Conservation (phyloP, 1,140 invertebrate species). For the Hetaerina americana region DNA sequence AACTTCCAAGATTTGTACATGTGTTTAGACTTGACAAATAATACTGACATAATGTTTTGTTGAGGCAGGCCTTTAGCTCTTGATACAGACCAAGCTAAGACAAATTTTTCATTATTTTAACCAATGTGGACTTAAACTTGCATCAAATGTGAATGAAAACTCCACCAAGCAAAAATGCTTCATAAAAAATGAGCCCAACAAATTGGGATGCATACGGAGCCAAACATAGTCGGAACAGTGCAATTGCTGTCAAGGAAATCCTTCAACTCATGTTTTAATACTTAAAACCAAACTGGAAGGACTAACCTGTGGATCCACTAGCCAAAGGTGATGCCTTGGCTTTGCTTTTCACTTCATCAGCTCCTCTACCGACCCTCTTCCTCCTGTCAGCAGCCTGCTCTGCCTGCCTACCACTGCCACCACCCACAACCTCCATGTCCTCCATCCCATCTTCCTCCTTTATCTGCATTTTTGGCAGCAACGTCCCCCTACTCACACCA, state of each 20-base stretch:
- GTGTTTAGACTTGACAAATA: too few relatives aligned
- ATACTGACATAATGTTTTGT: too few relatives aligned
- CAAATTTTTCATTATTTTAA: too few relatives aligned
- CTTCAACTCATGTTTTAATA: too few relatives aligned
- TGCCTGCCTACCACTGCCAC: neutral
- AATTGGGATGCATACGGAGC: neutral
- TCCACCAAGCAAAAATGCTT: neutral
- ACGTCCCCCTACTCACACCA: neutral
- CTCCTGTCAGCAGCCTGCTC: neutral
- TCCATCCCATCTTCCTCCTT: neutral
- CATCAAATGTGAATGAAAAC: too few relatives aligned
- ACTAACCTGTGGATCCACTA: neutral
- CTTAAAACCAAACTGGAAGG: neutral
- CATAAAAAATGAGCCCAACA: neutral
- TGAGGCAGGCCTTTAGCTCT: too few relatives aligned
- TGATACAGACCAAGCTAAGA: too few relatives aligned
- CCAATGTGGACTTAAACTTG: too few relatives aligned
- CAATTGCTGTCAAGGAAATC: too few relatives aligned
- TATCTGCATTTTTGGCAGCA: neutral
- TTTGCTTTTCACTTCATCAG: neutral
- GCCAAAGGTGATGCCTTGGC: neutral
- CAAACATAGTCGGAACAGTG: neutral
- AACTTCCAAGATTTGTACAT: too few relatives aligned
- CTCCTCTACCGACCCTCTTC: neutral
- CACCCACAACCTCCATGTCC: neutral